Evolutionary conservation across 2,888 invertebrate genomes (phyloP), one percentile per base, ranked within the genome.

Genomic region (Neoaliturus tenellus): DNA sequence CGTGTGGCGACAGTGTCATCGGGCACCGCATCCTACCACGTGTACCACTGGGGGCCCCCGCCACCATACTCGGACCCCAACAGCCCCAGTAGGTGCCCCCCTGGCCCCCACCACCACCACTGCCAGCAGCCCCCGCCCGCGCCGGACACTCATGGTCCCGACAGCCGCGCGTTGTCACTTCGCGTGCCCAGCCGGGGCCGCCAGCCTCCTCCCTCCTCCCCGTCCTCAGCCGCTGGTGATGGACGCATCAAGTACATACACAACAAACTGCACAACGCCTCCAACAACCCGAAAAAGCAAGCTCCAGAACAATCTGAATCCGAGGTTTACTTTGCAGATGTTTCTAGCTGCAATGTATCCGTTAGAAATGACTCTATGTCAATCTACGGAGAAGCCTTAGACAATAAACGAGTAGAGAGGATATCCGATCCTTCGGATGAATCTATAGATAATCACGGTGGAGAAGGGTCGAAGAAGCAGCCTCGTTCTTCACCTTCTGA

Each of bases 301-400:
- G 88, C 71, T 20, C 82, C 90, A 14, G 94, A 94, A 88, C 93
- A 94, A 33, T 93, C 95, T 0, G 96, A 96, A 88, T 96, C 96
- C 0, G 97, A 97, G 89, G 94, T 97, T 0, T 97, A 97, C 89
- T 97, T 97, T 88, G 96, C 96, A 0, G 96, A 97, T 87, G 96
- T 96, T 0, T 96, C 96, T 33, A 89, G 89, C 28, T 96, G 96
- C 88, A 95, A 95, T 88, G 94, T 95, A 75, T 95, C 95, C 3
- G 93, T 95, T 0, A 88, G 91, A 84, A 91, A 92, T 87, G 91
- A 92, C 85, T 93, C 93, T 14, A 92, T 93, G 33, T 90, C 82
- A n/a, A 51, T 93, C 51, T 93, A 93, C 86, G 93, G 93, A 86
- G 91, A 93, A 73, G 82, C 82, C 51, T 55, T 82, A 14, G 82